Base-by-base conservation (phyloP, 30 jellyfish, hydroid and myxozoan genomes). In the Cassiopea xamachana region DNA sequence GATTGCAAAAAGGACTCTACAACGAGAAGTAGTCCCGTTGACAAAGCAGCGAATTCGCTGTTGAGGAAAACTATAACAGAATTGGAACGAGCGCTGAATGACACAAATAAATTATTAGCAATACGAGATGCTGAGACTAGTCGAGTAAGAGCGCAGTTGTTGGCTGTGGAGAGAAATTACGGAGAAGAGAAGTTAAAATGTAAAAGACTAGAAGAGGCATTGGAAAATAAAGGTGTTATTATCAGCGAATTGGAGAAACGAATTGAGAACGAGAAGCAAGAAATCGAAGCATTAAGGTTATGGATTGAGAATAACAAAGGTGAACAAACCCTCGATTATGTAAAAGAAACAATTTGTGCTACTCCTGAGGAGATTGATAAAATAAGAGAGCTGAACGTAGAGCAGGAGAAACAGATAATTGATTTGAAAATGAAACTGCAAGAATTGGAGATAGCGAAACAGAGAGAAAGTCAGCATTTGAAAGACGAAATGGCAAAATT, bases 11-110 rank as follows among this genome's bases (percentile, higher is more conserved):
- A 58, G 39, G 78, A 80, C 27, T 17, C 17, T 1, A 16, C 7
- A 43, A 48, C 79, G 27, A 55, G 60, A 15, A 68, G 60, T n/a
- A 60, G 50, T 60, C 73, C 87, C 5, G 47, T 19, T 27, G 86
- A 89, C 10, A 89, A 69, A 48, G 72, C 89, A n/a, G 91, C 91
- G 62, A 93, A 78, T 69, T 75, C 89, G 44, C 48, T 93, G 72
- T 80, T 93, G 48, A 81, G 98, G 45, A 39, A 93, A 71, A 90
- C 98, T 60, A 91, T 95, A 7, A 15, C 79, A 45, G 98, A 95
- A 78, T 80, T 95, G 46, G 98, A 95, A 72, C 75, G 95, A 39
- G 98, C 98, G 1, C 69, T 95, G 49, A 60, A 55, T 44, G 98
- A 95, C 75, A 95, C 97, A 14, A 95, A 91, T 15, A 70, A 74